phyloP scores from a whole-genome alignment of 1,140 invertebrate genomes.

The Formica exsecta region DNA sequence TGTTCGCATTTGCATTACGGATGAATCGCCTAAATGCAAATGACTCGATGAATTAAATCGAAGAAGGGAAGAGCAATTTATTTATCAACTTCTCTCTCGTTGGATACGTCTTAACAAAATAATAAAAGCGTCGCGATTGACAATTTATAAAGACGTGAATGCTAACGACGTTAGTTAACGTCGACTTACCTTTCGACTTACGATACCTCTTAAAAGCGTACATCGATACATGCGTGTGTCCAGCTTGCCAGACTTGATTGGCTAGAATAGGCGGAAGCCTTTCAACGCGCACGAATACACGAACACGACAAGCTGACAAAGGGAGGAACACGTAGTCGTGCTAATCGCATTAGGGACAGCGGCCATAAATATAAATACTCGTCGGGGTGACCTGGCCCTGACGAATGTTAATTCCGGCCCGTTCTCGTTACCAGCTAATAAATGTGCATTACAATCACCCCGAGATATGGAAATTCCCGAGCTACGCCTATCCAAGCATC shows the following conservation, averaged over 20 bases:
- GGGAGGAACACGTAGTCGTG: constrained; percentile 58
- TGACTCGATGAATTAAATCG: constrained; percentile 24
- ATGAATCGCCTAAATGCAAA: constrained; percentile 10
- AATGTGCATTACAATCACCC: constrained; percentile 84
- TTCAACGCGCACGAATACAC: constrained; percentile 50
- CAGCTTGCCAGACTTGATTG: constrained; percentile 45
- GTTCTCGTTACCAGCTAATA: constrained; percentile 78
- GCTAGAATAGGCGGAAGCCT: constrained; percentile 53
- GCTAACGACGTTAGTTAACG: constrained; percentile 37
- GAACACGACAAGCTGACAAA: constrained; percentile 39
- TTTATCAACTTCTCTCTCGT: background rate
- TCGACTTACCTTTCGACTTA: constrained; percentile 13
- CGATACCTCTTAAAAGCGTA: constrained; percentile 48
- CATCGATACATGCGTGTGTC: background rate
- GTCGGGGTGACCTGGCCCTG: constrained; percentile 59
- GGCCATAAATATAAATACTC: constrained; percentile 79
- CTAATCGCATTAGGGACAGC: constrained; percentile 64
- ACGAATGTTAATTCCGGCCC: constrained; percentile 80
- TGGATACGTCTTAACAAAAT: constrained; percentile 39
- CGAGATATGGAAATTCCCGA: constrained; percentile 83
- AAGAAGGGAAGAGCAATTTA: constrained; percentile 18
- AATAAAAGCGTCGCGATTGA: constrained; percentile 43
- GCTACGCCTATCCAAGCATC: constrained; percentile 75
- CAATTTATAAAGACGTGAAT: constrained; percentile 48
- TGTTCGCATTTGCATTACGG: background rate